These are phyloP conservation scores for Pituophis catenifer DNA, from an alignment of 2,113 vertebrate species.

Conservation along the genomic window DNA sequence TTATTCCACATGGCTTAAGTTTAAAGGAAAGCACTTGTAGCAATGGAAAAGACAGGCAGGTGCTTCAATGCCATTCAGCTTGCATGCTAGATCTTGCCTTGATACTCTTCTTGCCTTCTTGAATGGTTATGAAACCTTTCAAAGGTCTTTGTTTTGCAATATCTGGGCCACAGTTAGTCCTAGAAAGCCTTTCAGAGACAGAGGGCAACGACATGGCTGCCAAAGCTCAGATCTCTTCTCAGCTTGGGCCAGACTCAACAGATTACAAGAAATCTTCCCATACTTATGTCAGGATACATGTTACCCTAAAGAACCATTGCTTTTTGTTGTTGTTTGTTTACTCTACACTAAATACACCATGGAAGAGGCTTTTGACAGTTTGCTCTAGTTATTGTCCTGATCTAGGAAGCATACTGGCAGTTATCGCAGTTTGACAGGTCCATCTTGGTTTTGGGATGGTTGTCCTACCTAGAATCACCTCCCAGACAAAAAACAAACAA, in stretches of 20 bases:
- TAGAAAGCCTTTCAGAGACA: background rate
- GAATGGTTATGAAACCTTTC: background rate
- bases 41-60: background rate
- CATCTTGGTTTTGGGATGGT: background rate
- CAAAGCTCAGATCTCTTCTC: background rate
- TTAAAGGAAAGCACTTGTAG: background rate
- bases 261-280: background rate
- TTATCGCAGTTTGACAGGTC: background rate
- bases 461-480: background rate
- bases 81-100: background rate
- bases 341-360: background rate
- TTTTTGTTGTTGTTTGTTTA: background rate
- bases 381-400: background rate
- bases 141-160: background rate
- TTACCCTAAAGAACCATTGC: background rate
- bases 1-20: background rate
- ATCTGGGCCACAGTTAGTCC: background rate
- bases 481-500: background rate
- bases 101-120: background rate
- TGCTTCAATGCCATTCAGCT: background rate
- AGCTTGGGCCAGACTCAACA: background rate
- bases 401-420: background rate
- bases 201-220: background rate
- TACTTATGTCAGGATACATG: background rate
- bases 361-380: background rate